These are phyloP conservation scores for Melanerpes aurifrons DNA, from an alignment of 2,113 vertebrate species.

Conservation along the genomic window DNA sequence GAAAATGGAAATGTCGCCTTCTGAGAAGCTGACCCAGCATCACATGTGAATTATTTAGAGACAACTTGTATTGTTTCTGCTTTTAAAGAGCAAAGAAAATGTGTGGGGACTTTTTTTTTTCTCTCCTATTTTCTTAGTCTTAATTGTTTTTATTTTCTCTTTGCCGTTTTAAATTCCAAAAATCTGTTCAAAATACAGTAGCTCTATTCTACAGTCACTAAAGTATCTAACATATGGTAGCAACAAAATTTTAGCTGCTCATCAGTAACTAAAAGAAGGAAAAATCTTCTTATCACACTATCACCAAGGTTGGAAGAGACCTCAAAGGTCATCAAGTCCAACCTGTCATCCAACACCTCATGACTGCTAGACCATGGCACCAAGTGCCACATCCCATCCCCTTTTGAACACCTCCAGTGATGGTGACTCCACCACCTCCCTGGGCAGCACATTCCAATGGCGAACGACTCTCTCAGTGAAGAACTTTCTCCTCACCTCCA, in stretches of 20 bases:
- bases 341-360: too few relatives aligned
- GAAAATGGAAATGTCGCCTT: constrained; percentile 57
- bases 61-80: background rate
- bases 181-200: background rate
- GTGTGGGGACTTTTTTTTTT: background rate
- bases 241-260: background rate
- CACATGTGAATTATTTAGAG: constrained; percentile 49
- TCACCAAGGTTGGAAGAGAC: too few relatives aligned
- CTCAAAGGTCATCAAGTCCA: too few relatives aligned
- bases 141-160: background rate
- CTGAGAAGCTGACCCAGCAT: constrained; percentile 3
- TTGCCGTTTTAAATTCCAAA: background rate
- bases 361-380: too few relatives aligned
- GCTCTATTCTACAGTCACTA: background rate
- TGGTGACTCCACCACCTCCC: too few relatives aligned
- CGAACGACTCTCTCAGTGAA: too few relatives aligned
- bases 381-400: too few relatives aligned
- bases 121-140: background rate
- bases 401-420: too few relatives aligned
- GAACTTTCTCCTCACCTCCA: too few relatives aligned
- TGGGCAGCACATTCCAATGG: too few relatives aligned
- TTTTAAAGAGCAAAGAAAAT: constrained; percentile 14
- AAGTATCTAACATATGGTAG: background rate
- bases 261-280: background rate
- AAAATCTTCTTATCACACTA: background rate